phyloP scores from a whole-genome alignment of 2,888 invertebrate species.

The Pandemis heparana region DNA sequence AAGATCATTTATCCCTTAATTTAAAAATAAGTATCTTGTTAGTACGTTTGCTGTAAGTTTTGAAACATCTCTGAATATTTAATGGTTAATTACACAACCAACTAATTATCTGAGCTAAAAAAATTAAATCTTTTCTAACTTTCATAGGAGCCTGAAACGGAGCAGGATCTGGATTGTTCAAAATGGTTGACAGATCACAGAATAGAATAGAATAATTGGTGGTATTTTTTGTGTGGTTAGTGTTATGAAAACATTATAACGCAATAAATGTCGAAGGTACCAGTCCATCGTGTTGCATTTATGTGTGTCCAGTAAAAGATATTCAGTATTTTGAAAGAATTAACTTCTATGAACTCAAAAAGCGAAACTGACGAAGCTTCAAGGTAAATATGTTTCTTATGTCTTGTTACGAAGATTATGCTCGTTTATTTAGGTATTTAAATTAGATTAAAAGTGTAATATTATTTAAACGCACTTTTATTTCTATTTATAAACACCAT shows the following conservation, averaged over 20 bases:
- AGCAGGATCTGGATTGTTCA: constrained; percentile 53
- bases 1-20: neutral
- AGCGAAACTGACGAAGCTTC: constrained; percentile 85
- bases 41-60: too few species aligned
- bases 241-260: constrained; percentile 57
- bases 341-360: constrained; percentile 85
- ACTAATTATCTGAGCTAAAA: too few species aligned
- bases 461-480: constrained; percentile 32
- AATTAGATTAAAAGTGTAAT: constrained; percentile 26
- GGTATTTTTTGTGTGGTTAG: constrained; percentile 69
- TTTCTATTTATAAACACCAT: constrained; percentile 45
- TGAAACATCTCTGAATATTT: too few species aligned
- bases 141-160: constrained; percentile 43
- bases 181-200: constrained; percentile 75
- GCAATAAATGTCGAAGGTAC: constrained; percentile 59
- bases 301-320: constrained; percentile 63
- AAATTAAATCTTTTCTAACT: constrained; percentile 4
- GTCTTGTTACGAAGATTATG: constrained; percentile 21
- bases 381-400: constrained; percentile 67
- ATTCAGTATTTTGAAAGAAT: constrained; percentile 66
- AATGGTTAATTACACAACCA: too few species aligned
- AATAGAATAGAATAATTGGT: constrained; percentile 64
- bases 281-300: constrained; percentile 60
- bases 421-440: constrained; percentile 17
- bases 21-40: neutral